Conservation (phyloP, 1,140 invertebrate species). For the Lycorma delicatula region DNA sequence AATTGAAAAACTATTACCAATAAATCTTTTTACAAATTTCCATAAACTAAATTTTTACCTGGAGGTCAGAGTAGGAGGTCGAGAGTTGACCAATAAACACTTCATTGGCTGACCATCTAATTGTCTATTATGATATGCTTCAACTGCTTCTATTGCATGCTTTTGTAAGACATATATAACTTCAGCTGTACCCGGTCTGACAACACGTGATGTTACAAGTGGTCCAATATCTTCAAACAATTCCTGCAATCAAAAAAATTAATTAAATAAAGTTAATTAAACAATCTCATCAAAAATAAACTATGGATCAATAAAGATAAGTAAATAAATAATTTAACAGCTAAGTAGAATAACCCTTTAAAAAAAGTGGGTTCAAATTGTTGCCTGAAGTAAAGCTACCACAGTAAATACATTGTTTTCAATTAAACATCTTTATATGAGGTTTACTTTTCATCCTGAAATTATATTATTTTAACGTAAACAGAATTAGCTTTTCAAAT, state of each 20-base stretch:
- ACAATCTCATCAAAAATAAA: slow-evolving; percentile 8
- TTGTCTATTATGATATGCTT: slow-evolving; percentile 85
- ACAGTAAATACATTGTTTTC: too few species aligned
- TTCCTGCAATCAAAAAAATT: slow-evolving; percentile 61
- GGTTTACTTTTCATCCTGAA: too few species aligned
- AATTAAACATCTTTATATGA: too few species aligned
- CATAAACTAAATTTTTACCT: neutral
- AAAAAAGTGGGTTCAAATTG: too few species aligned
- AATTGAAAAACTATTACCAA: too few species aligned
- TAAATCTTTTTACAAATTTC: too few species aligned
- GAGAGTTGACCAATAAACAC: slow-evolving; percentile 57
- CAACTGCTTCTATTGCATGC: slow-evolving; percentile 79
- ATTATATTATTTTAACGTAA: too few species aligned
- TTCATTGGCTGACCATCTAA: slow-evolving; percentile 80
- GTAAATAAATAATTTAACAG: slow-evolving; percentile 12
- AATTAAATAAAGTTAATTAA: neutral
- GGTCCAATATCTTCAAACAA: slow-evolving; percentile 87
- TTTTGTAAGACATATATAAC: slow-evolving; percentile 77
- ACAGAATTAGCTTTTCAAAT: too few species aligned
- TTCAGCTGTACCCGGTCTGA: slow-evolving; percentile 80
- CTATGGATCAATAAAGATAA: neutral
- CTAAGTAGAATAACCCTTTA: too few species aligned
- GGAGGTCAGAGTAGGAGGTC: neutral
- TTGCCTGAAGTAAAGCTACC: too few species aligned
- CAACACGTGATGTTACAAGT: slow-evolving; percentile 68